Percentiles rank a stretch among this genome's conserved stretches.
phyloP scores from a whole-genome alignment of 2,888 invertebrate species.

The Neoaliturus tenellus region DNA sequence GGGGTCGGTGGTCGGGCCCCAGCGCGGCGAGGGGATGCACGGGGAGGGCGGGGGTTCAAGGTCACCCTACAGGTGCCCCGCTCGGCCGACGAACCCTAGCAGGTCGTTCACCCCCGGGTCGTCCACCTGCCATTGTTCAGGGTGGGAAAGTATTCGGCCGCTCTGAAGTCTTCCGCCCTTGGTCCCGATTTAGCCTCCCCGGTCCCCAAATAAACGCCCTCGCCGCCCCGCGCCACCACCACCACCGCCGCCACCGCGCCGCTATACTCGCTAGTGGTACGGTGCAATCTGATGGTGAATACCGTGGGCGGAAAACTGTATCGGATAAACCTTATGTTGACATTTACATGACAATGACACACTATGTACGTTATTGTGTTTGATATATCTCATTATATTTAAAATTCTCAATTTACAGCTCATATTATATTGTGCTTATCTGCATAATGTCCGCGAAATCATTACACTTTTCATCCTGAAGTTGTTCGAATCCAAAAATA shows the following conservation, averaged over 20 bases:
- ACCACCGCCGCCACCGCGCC: not conserved
- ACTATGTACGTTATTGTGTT: no score
- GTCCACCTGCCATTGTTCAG: conserved; percentile 36
- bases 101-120: conserved; percentile 32
- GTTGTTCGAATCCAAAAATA: no score
- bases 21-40: not conserved
- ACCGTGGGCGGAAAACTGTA: no score
- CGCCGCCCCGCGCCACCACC: not conserved
- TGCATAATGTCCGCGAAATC: no score
- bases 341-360: no score
- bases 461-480: no score
- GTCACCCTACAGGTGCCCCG: not conserved
- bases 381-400: no score
- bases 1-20: not conserved
- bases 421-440: no score
- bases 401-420: no score
- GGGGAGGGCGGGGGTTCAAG: not conserved
- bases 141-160: conserved; percentile 43
- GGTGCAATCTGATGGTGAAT: not conserved
- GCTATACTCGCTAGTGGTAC: not conserved
- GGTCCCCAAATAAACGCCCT: conserved; percentile 30
- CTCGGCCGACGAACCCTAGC: not conserved
- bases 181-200: not conserved
- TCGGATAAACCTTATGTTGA: no score
- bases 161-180: not conserved